Evolutionary conservation across 2,113 vertebrate species (phyloP).

Genomic region (Perca fluviatilis): DNA sequence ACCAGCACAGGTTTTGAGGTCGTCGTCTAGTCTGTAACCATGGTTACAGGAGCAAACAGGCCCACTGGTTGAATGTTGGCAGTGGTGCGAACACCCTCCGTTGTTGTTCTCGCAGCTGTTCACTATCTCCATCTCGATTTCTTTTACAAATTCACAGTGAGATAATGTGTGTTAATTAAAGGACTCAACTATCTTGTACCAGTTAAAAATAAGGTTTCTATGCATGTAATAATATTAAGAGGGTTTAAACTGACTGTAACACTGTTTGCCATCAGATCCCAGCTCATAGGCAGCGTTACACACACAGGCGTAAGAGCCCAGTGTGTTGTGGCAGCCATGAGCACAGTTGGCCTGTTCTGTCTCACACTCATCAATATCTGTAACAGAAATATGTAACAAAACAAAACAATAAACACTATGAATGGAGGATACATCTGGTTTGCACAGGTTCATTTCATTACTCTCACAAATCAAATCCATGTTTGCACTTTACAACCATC

Average conservation of each 20-base stretch:
- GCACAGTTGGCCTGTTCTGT: constrained; percentile 83
- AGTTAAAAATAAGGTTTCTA: not conserved
- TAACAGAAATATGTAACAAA: not conserved
- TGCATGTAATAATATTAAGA: not conserved
- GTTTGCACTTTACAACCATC: not conserved
- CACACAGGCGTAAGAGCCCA: constrained; percentile 90
- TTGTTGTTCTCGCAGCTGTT: constrained; percentile 93
- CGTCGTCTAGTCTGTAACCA: constrained; percentile 86
- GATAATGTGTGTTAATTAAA: not conserved
- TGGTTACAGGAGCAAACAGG: constrained; percentile 91
- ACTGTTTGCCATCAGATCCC: constrained; percentile 90
- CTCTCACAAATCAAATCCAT: constrained; percentile 20
- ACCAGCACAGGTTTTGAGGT: constrained; percentile 93
- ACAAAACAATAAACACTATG: not conserved
- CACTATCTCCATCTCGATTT: constrained; percentile 97
- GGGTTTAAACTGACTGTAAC: constrained; percentile 89
- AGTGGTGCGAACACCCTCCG: constrained; percentile 92
- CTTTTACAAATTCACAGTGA: constrained; percentile 74
- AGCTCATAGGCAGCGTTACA: constrained; percentile 92
- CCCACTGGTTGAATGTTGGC: constrained; percentile 89
- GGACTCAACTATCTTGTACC: not conserved
- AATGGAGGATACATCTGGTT: constrained; percentile 4
- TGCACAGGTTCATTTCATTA: constrained; percentile 4
- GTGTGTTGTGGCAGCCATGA: constrained; percentile 92
- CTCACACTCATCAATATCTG: constrained; percentile 93